A percentile compares a stretch with the other conserved stretches of the same genome.
These are phyloP conservation scores for Drosophila neonasuta DNA, from an alignment of 2,888 invertebrate species.

Conservation along the genomic window DNA sequence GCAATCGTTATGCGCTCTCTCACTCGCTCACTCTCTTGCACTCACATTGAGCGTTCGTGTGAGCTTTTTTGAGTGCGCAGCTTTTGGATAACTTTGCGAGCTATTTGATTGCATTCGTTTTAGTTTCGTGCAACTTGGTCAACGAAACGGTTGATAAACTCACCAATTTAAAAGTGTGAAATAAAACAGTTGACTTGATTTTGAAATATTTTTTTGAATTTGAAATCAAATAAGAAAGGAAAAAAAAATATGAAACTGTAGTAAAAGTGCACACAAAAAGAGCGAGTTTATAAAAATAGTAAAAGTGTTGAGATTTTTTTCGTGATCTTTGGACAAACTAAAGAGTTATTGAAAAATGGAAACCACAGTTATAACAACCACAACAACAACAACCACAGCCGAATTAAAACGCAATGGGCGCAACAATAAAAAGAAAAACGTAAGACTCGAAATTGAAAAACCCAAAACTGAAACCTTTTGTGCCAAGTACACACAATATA, in stretches of 20 bases:
- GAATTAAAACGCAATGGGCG: constrained; percentile 50
- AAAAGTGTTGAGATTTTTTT: neutral
- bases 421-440: constrained; percentile 53
- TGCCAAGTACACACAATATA: constrained; percentile 5
- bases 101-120: constrained; percentile 22
- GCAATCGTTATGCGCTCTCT: constrained; percentile 26
- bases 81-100: constrained; percentile 25
- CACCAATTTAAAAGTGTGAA: constrained; percentile 17
- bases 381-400: constrained; percentile 62
- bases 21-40: neutral
- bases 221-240: constrained; percentile 10
- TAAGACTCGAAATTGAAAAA: constrained; percentile 33
- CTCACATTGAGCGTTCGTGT: constrained; percentile 5
- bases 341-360: constrained; percentile 61
- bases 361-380: constrained; percentile 69
- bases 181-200: neutral
- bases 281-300: neutral
- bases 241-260: constrained; percentile 18
- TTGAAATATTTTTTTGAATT: neutral
- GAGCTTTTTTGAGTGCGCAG: constrained; percentile 1
- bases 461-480: neutral
- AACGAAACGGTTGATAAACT: constrained; percentile 42
- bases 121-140: constrained; percentile 52
- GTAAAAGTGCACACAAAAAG: constrained; percentile 2
- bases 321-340: constrained; percentile 16